These are phyloP conservation scores for Phenacoccus solenopsis DNA, from an alignment of 1,140 invertebrate genomes.

Conservation along the genomic window DNA sequence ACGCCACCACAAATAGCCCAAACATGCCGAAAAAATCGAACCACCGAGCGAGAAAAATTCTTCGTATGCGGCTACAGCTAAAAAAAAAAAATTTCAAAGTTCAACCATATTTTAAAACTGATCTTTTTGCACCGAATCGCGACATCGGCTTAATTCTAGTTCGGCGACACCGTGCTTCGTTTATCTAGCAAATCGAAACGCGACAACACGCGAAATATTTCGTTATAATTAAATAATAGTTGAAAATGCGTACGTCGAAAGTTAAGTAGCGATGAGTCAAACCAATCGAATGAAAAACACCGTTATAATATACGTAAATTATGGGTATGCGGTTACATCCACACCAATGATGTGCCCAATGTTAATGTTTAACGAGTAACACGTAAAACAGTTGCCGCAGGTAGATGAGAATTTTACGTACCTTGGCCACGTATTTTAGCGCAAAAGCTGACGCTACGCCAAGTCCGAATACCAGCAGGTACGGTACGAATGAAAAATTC, in stretches of 20 bases:
- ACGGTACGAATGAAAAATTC: conserved; percentile 41
- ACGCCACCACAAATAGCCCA: too few species aligned
- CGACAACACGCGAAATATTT: background rate
- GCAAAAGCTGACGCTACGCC: conserved; percentile 40
- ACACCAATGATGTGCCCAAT: background rate
- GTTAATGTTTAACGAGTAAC: background rate
- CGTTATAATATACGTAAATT: too few species aligned
- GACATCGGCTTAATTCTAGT: too few species aligned
- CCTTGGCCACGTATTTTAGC: conserved; percentile 25
- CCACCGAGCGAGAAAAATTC: background rate
- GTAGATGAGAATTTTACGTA: conserved; percentile 19
- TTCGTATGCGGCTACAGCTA: background rate
- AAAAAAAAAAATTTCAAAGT: too few species aligned
- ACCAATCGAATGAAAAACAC: too few species aligned
- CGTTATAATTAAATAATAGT: too few species aligned
- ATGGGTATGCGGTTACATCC: background rate
- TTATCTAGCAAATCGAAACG: too few species aligned
- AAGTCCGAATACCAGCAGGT: conserved; percentile 51
- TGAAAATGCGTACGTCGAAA: background rate
- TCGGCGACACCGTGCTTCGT: too few species aligned
- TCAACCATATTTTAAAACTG: too few species aligned
- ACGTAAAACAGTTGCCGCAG: conserved; percentile 8
- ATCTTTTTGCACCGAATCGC: too few species aligned
- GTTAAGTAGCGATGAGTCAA: too few species aligned
- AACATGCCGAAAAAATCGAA: background rate